Base-by-base conservation (phyloP, 37 sponge, comb jelly and placozoan species). In the Cliona cf. orientalis region DNA sequence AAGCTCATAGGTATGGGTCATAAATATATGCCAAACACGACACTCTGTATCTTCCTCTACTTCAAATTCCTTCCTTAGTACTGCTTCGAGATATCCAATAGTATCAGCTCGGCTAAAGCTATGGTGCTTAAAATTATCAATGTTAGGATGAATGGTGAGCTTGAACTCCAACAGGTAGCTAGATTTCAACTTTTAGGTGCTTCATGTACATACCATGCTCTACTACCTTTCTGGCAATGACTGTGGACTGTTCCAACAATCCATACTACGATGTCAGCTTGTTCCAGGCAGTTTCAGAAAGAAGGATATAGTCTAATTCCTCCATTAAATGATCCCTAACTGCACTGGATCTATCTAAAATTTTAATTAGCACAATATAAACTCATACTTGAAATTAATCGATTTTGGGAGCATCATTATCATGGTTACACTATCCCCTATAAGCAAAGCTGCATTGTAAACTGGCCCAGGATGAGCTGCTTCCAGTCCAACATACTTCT, bases 111-210 rank as follows among this genome's bases (percentile, higher is more conserved):
- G 71, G 40, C 95, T 94, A 69, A 94, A 94, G 29, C 31, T 26
- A 65, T 57, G 74, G 53, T 5, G 74, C 7, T 70, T 65, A 22
- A 58, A 75, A 26, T 90, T 72, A 41, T 86, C 71, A 23, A 37
- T 17, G 34, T 90, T 59, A 9, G 91, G 83, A 73, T 87, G 84
- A 21, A 90, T 56, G 66, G 72, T 76, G 32, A 93, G 79, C 62
- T 90, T 93, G 43, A 96, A 69, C 14, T 93, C 81, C 61, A 90
- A 42, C 40, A 84, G 74, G 67, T 96, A n/a, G n/a, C n/a, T 90
- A 96, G 12, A 96, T 89, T 58, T 96, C 97, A 44, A 96, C 97
- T 68, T 93, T 96, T 44, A 80, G 79, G 62, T 93, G 91, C 80
- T 93, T 93, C 81, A 93, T 85, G 75, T 86, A 91, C 14, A 79